Percentiles rank a stretch among this genome's conserved stretches.
These are phyloP conservation scores for Microchrysa polita DNA, from an alignment of 2,888 invertebrate species.

Conservation along the genomic window DNA sequence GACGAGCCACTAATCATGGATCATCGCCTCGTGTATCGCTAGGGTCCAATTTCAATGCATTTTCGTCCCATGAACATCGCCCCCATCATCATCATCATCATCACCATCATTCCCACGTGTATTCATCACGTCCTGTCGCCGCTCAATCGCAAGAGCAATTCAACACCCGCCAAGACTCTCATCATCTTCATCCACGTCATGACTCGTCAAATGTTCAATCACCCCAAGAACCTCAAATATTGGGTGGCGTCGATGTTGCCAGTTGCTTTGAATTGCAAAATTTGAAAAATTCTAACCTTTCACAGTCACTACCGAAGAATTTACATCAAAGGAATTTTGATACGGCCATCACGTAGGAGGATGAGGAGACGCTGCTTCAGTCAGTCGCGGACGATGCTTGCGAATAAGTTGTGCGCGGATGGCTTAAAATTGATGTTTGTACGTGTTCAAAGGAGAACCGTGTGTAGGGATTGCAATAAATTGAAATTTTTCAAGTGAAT, in stretches of 20 bases:
- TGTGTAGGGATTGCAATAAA: no score
- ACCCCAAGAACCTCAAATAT: background rate
- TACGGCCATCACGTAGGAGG: background rate
- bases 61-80: background rate
- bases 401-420: no score
- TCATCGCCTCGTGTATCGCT: background rate
- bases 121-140: background rate
- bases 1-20: background rate
- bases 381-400: no score
- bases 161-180: background rate
- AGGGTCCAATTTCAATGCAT: background rate
- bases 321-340: constrained; percentile 14
- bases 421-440: no score
- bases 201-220: background rate
- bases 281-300: constrained; percentile 33
- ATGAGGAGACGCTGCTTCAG: no score
- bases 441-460: no score
- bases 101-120: constrained; percentile 21
- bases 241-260: no score
- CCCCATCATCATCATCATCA: constrained; percentile 16
- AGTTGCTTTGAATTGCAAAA: constrained; percentile 13
- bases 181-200: background rate
- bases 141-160: background rate
- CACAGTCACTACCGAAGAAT: constrained; percentile 33
- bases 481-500: no score